These are phyloP conservation scores for Galeruca laticollis DNA, from an alignment of 2,888 invertebrate genomes.

Conservation along the genomic window DNA sequence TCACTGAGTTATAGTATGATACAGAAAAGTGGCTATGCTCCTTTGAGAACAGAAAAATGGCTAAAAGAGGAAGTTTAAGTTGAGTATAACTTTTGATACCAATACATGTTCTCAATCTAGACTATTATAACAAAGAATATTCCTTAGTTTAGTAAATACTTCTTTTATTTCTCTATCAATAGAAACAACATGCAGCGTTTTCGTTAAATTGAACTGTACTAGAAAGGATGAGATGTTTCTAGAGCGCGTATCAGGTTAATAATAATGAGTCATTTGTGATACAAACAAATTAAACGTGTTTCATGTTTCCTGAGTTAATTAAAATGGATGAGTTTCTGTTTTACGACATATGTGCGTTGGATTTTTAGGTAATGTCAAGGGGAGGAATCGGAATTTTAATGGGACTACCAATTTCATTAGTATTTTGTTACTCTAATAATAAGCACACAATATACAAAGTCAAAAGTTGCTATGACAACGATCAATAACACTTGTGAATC, in stretches of 20 bases:
- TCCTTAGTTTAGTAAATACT: too few relatives aligned
- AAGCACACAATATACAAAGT: background rate
- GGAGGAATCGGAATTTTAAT: conserved; percentile 12
- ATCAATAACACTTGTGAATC: background rate
- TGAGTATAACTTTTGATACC: too few relatives aligned
- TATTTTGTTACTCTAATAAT: conserved; percentile 12
- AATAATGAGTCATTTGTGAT: conserved; percentile 27
- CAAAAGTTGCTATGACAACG: background rate
- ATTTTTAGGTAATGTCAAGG: conserved; percentile 19
- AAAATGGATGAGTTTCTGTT: conserved; percentile 18
- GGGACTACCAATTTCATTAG: conserved; percentile 13
- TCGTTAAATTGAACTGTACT: background rate
- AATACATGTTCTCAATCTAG: too few relatives aligned
- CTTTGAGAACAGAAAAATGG: too few relatives aligned
- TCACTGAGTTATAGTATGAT: too few relatives aligned
- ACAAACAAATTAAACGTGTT: conserved; percentile 24
- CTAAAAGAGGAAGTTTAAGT: too few relatives aligned
- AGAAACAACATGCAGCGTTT: background rate
- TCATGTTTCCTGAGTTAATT: conserved; percentile 19
- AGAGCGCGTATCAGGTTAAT: conserved; percentile 13
- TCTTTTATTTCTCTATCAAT: too few relatives aligned
- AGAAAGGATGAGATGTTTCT: conserved; percentile 15
- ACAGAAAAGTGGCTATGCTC: too few relatives aligned
- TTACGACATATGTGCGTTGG: conserved; percentile 17
- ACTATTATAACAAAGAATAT: too few relatives aligned